These are phyloP conservation scores for Steinernema carpocapsae DNA, from an alignment of 2,888 invertebrate species.

Conservation along the genomic window DNA sequence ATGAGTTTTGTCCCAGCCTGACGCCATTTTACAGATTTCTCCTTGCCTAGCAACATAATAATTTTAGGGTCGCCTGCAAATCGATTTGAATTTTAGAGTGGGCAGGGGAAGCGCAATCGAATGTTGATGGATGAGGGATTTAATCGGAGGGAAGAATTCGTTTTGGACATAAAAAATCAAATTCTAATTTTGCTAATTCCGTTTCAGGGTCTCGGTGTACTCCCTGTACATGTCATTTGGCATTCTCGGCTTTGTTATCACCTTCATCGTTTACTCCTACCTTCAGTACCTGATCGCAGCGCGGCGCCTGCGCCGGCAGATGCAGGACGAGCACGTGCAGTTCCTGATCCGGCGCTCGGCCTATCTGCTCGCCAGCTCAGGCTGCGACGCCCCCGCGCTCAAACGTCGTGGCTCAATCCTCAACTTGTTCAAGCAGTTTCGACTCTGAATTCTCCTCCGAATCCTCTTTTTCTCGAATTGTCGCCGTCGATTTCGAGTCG, in stretches of 20 bases:
- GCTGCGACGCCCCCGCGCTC: conserved; percentile 32
- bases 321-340: not conserved
- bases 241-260: conserved; percentile 27
- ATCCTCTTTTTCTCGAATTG: not conserved
- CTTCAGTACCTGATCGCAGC: conserved; percentile 3
- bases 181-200: not conserved
- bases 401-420: conserved; percentile 30
- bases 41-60: no score
- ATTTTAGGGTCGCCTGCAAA: no score
- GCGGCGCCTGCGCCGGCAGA: not conserved
- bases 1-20: no score
- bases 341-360: conserved; percentile 18
- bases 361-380: conserved; percentile 13
- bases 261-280: conserved; percentile 31
- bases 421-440: conserved; percentile 24
- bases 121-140: no score
- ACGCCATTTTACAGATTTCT: no score
- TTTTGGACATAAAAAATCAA: no score
- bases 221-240: conserved; percentile 30
- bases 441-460: not conserved
- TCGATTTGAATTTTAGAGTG: no score
- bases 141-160: no score
- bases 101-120: no score
- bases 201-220: conserved; percentile 24
- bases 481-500: conserved; percentile 1